Percentiles rank a stretch among this genome's conserved stretches.
Conservation (phyloP, 2,797 vertebrate genomes). For the Ctenopoma kingsleyae region DNA sequence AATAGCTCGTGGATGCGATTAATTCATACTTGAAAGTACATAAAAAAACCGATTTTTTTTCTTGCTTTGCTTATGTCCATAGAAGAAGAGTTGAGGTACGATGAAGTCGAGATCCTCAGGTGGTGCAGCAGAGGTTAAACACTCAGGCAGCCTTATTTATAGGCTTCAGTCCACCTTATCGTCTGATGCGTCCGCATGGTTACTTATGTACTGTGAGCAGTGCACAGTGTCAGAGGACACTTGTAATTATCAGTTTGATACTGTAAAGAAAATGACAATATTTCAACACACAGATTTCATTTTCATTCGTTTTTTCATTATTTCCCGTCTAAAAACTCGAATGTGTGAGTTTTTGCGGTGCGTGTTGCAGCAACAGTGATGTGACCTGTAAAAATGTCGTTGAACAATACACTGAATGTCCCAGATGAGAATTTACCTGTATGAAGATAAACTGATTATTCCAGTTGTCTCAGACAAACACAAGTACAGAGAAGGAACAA, state of each 20-base stretch:
- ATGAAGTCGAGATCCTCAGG: constrained; percentile 38
- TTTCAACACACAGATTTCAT: background rate
- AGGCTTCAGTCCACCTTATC: constrained; percentile 58
- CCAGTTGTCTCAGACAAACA: no score
- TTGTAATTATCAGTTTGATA: background rate
- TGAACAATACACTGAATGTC: background rate
- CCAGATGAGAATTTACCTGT: background rate
- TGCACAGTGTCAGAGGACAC: background rate
- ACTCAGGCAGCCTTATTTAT: constrained; percentile 48
- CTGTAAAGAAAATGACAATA: rapidly evolving
- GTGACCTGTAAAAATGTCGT: background rate
- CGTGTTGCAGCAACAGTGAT: background rate
- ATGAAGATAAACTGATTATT: no score
- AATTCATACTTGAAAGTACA: constrained; percentile 16
- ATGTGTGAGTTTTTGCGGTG: no score
- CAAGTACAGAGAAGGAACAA: no score
- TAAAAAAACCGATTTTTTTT: background rate
- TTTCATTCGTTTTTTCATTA: background rate
- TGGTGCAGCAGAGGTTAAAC: constrained; percentile 28
- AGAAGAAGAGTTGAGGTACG: background rate
- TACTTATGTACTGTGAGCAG: constrained; percentile 1
- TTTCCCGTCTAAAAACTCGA: no score
- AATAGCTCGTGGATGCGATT: constrained; percentile 21
- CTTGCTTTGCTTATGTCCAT: background rate
- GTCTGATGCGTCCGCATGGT: constrained; percentile 41